A percentile compares a stretch with the other conserved stretches of the same genome.
phyloP scores from a whole-genome alignment of 2,888 invertebrate genomes.

The Tenthredo livida region DNA sequence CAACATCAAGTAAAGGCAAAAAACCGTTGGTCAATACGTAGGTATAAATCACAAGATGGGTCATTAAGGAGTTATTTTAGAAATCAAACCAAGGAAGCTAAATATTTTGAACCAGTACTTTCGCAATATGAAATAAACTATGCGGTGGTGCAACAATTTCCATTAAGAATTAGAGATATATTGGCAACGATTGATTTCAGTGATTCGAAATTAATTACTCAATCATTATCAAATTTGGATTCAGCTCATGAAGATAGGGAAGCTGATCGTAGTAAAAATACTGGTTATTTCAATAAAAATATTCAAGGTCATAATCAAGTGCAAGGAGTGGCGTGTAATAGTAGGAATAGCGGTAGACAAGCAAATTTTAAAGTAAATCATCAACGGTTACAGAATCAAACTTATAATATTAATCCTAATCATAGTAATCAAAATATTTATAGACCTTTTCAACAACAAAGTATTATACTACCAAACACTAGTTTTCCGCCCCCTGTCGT shows the following conservation, averaged over 20 bases:
- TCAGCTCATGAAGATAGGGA: slow-evolving; percentile 12
- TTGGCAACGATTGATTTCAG: slow-evolving; percentile 55
- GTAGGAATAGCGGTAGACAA: too few species aligned
- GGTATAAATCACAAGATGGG: slow-evolving; percentile 47
- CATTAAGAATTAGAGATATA: slow-evolving; percentile 47
- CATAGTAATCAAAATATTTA: too few species aligned
- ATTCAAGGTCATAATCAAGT: too few species aligned
- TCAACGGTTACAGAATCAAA: too few species aligned
- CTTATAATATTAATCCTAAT: too few species aligned
- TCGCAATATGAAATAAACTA: slow-evolving; percentile 55
- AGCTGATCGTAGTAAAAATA: neutral
- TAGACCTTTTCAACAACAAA: too few species aligned
- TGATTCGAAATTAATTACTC: slow-evolving; percentile 53
- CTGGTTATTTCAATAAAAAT: neutral
- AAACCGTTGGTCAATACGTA: slow-evolving; percentile 48
- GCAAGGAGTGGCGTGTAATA: too few species aligned
- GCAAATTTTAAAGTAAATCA: too few species aligned
- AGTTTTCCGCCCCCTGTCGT: too few species aligned
- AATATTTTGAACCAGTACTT: slow-evolving; percentile 51
- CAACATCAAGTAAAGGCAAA: slow-evolving; percentile 50
- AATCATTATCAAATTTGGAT: slow-evolving; percentile 56
- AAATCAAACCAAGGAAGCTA: slow-evolving; percentile 52
- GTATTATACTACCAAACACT: too few species aligned
- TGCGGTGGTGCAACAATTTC: slow-evolving; percentile 58
- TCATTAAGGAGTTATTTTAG: slow-evolving; percentile 53